phyloP scores from a whole-genome alignment of 2,888 invertebrate genomes.

The Rotaria magnacalcarata region DNA sequence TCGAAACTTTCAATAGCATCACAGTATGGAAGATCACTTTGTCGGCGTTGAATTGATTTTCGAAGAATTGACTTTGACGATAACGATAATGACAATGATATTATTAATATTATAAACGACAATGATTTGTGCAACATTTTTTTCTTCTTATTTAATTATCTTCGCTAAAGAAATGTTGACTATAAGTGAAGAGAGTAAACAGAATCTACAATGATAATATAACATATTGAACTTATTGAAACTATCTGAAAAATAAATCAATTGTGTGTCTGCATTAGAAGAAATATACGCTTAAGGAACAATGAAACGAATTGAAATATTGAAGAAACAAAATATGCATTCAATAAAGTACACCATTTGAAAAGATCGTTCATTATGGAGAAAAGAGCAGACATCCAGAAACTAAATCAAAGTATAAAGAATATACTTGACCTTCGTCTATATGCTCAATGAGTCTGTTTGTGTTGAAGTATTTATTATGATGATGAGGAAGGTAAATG shows the following conservation, averaged over 20 bases:
- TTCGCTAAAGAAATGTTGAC: neutral
- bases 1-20: constrained; percentile 11
- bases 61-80: neutral
- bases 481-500: neutral
- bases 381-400: neutral
- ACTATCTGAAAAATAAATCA: neutral
- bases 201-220: neutral
- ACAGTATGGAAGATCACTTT: neutral
- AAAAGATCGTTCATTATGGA: neutral
- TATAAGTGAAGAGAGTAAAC: neutral
- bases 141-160: neutral
- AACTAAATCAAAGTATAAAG: neutral
- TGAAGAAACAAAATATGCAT: neutral
- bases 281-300: neutral
- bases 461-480: neutral
- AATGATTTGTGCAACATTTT: neutral
- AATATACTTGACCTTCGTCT: neutral
- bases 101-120: neutral
- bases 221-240: neutral
- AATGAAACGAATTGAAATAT: neutral
- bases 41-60: neutral
- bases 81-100: neutral
- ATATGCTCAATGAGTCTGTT: neutral
- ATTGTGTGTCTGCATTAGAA: neutral
- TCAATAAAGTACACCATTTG: neutral